These are phyloP conservation scores for Nyctibius bracteatus DNA, from an alignment of 2,113 vertebrate species.

Conservation along the genomic window DNA sequence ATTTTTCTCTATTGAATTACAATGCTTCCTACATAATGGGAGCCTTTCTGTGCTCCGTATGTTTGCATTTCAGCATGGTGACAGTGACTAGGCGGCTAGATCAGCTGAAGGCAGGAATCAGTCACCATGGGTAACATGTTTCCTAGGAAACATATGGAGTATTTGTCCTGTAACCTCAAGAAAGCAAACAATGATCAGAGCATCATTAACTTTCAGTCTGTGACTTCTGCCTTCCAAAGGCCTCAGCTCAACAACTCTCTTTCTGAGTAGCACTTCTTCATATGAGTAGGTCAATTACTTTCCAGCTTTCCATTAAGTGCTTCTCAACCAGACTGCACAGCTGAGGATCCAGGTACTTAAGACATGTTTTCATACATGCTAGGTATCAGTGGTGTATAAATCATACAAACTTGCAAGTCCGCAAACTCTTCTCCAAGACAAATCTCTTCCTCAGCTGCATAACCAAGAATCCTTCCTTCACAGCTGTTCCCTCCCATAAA, in stretches of 20 bases:
- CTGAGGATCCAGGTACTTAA: neutral
- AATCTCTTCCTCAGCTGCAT: neutral
- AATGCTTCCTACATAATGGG: neutral
- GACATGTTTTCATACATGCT: neutral
- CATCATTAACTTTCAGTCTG: constrained; percentile 18
- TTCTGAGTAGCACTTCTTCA: neutral
- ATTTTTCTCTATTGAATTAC: neutral
- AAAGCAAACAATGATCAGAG: neutral
- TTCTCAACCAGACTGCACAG: neutral
- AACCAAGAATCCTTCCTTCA: neutral
- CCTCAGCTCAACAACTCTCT: neutral
- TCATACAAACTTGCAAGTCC: neutral
- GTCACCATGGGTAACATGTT: neutral
- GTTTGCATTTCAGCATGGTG: neutral
- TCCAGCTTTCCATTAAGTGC: neutral
- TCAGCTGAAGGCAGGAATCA: neutral
- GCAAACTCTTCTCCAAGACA: neutral
- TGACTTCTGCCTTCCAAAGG: neutral
- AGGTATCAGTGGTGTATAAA: neutral
- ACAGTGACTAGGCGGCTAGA: neutral
- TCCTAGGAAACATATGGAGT: constrained; percentile 10
- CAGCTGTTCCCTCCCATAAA: neutral
- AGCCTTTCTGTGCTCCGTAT: neutral
- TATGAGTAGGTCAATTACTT: neutral
- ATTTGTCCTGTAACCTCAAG: neutral